Evolutionary conservation across 1,140 invertebrate genomes (phyloP), one percentile per base, ranked within the genome.

Genomic region (Polypedilum vanderplanki): DNA sequence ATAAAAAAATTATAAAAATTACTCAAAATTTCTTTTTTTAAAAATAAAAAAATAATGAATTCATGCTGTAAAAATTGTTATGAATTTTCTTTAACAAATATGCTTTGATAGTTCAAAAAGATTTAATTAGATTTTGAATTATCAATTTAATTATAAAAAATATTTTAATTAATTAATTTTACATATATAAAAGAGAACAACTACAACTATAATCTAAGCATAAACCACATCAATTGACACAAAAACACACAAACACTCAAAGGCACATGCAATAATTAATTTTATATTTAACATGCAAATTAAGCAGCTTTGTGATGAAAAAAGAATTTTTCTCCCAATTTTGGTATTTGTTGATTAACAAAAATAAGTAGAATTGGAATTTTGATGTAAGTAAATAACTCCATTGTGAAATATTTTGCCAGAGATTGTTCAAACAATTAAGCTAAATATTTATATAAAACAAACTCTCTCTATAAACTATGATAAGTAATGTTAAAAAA

Each of bases 11-110:
- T 46, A 73, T 33, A 20, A n/a, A 41, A 46, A 65, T 67, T 75
- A 74, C 70, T 76, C 24, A 70, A 73, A 40, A 33, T 33, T 33
- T 67, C 70, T 75, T 18, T 73, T 73, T 75, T 15, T 17, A 57
- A 73, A 17, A 10, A 24, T 18, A 33, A 3, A 9, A 74, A 46
- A 12, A 2, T 74, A 12, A 57, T 15, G n/a, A 57, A 15, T 57
- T 57, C 3, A 57, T 57, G 12, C n/a, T 57, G 12, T 57, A 57
- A 57, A 57, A 57, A 15, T 57, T 57, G 46, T 57, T 57, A 12
- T 22, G 70, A 33, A 33, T 3, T 33, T 33, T 33, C 24, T 73
- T 73, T 73, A 70, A 40, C 20, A 73, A 33, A 33, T 33, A 33
- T 33, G 24, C 24, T 33, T 33, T 33, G 5, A 33, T 33, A 5